A percentile compares a stretch with the other conserved stretches of the same genome.
Evolutionary conservation across 92 coral and sea anemone genomes (phyloP).

Genomic region (Virgularia gustaviana): DNA sequence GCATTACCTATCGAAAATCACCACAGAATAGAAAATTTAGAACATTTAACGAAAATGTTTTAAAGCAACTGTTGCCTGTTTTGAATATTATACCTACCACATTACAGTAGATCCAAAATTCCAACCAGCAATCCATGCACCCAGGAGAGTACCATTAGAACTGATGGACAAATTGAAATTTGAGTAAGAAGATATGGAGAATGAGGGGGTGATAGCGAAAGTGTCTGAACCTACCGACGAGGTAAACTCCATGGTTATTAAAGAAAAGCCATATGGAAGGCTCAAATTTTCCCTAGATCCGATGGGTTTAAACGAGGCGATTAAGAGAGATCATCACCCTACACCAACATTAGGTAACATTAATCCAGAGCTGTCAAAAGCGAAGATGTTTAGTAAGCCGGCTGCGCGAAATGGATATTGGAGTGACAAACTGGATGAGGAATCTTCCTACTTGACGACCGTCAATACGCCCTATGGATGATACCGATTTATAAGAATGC

Average conservation of each 20-base stretch:
- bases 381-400: slow-evolving; percentile 37
- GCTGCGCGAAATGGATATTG: slow-evolving; percentile 44
- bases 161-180: slow-evolving; percentile 22
- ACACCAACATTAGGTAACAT: slow-evolving; percentile 40
- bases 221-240: slow-evolving; percentile 26
- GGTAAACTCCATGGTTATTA: slow-evolving; percentile 32
- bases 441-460: slow-evolving; percentile 39
- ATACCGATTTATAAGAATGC: slow-evolving; percentile 40
- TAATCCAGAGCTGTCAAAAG: slow-evolving; percentile 29
- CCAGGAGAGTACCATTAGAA: slow-evolving; percentile 15
- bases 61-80: slow-evolving; percentile 14
- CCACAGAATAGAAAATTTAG: neutral
- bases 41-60: slow-evolving; percentile 33
- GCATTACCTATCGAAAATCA: slow-evolving; percentile 5
- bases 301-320: slow-evolving; percentile 33
- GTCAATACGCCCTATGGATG: slow-evolving; percentile 47
- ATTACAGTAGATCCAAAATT: slow-evolving; percentile 28
- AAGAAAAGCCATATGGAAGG: slow-evolving; percentile 34
- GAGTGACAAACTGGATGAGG: slow-evolving; percentile 34
- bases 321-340: slow-evolving; percentile 38
- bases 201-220: slow-evolving; percentile 16
- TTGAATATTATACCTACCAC: slow-evolving; percentile 24
- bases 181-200: slow-evolving; percentile 7
- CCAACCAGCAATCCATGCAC: neutral
- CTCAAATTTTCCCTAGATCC: slow-evolving; percentile 35